These are phyloP conservation scores for Tetraneura akinire DNA, from an alignment of 1,140 invertebrate genomes.

Conservation along the genomic window DNA sequence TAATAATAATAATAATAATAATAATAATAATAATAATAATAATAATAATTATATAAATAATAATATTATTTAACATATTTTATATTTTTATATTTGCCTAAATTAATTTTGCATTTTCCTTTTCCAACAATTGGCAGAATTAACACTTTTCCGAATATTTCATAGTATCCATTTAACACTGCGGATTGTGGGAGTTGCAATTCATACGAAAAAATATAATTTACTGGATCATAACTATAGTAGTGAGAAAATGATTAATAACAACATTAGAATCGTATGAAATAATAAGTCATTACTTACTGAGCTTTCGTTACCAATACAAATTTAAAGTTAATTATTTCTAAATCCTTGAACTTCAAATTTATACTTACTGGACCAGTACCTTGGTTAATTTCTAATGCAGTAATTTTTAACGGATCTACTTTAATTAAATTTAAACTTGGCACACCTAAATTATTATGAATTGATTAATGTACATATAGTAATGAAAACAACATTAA, in stretches of 20 bases:
- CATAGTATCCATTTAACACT: conserved; percentile 54
- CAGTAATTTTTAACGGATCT: conserved; percentile 56
- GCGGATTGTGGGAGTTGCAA: conserved; percentile 25
- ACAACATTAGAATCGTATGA: too few species aligned
- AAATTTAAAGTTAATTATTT: conserved; percentile 54
- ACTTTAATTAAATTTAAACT: conserved; percentile 56
- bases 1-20: too few species aligned
- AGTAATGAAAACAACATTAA: too few species aligned
- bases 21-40: too few species aligned
- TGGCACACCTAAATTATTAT: too few species aligned
- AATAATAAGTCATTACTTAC: too few species aligned
- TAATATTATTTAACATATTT: too few species aligned
- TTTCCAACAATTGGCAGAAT: conserved; percentile 56
- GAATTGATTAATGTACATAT: too few species aligned
- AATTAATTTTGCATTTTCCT: conserved; percentile 53
- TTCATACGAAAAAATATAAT: not conserved
- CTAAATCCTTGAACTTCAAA: conserved; percentile 58
- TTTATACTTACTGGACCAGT: conserved; percentile 57
- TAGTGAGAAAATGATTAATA: too few species aligned
- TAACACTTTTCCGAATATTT: conserved; percentile 56
- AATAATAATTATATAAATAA: too few species aligned
- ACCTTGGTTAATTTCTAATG: conserved; percentile 55
- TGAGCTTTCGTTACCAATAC: conserved; percentile 54
- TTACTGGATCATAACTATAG: not conserved
- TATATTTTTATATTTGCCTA: conserved; percentile 53